Percentiles rank a stretch among this genome's conserved stretches.
Evolutionary conservation across 2,888 invertebrate species (phyloP).

Genomic region (Nomada goodeniana): DNA sequence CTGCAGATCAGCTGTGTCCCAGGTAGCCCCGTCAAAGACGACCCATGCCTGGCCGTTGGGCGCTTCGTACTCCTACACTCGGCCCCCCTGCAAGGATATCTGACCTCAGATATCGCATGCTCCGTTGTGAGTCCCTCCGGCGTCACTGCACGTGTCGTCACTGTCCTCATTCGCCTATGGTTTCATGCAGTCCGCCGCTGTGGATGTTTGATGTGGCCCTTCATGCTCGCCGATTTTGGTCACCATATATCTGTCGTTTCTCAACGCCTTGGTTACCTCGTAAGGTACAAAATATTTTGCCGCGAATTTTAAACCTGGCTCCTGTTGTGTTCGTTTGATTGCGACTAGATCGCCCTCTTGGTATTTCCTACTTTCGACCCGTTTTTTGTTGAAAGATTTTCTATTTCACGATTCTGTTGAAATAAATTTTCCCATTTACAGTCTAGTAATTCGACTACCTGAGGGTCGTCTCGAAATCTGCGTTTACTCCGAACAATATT

Average conservation of each 20-base stretch:
- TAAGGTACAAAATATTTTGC: not conserved
- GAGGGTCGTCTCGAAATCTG: slow-evolving; percentile 2
- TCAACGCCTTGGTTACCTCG: not conserved
- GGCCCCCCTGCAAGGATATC: not conserved
- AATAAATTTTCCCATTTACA: not conserved
- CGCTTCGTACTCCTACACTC: not conserved
- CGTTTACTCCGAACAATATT: slow-evolving; percentile 11
- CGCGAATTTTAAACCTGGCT: slow-evolving; percentile 3
- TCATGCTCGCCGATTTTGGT: not conserved
- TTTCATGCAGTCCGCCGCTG: not conserved
- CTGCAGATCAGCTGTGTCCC: too few relatives aligned
- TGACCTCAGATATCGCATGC: slow-evolving; percentile 7
- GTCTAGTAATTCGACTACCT: slow-evolving; percentile 10
- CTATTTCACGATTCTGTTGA: slow-evolving; percentile 7
- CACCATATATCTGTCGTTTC: not conserved
- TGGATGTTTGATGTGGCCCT: not conserved
- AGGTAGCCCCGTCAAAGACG: too few relatives aligned
- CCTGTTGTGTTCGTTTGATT: not conserved
- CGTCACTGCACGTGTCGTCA: slow-evolving; percentile 6
- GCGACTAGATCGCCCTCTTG: not conserved
- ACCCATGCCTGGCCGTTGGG: too few relatives aligned
- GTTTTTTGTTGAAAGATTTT: slow-evolving; percentile 4
- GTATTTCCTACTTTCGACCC: not conserved
- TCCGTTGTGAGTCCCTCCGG: not conserved
- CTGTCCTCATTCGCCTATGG: not conserved